Conservation (phyloP, 2,113 vertebrate species). For the Conger conger region DNA sequence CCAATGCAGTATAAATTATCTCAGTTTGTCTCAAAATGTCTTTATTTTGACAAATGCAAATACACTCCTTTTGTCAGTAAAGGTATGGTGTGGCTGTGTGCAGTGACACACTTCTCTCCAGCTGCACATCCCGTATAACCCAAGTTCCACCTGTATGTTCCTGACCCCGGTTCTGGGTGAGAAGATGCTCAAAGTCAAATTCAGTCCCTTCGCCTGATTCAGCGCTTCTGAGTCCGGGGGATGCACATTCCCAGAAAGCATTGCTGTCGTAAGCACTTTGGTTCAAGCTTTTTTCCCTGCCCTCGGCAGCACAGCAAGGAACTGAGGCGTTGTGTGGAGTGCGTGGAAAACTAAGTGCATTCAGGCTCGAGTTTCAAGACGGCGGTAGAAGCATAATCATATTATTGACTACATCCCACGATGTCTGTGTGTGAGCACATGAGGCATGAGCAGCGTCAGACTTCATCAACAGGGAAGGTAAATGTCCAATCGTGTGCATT, state of each 20-base stretch:
- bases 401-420: neutral
- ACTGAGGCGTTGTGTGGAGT: constrained; percentile 47
- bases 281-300: constrained; percentile 23
- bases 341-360: neutral
- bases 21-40: neutral
- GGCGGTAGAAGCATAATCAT: neutral
- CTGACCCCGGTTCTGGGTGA: neutral
- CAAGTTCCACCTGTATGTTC: neutral
- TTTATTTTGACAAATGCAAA: neutral
- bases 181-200: neutral
- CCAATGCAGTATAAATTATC: neutral
- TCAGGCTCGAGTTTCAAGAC: neutral
- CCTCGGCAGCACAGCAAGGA: constrained; percentile 34
- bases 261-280: constrained; percentile 14
- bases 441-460: neutral
- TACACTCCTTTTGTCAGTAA: neutral
- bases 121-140: neutral
- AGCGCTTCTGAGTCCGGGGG: constrained; percentile 31
- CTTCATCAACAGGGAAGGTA: neutral
- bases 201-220: constrained; percentile 19
- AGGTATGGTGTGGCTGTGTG: neutral
- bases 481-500: neutral
- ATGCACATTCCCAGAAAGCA: constrained; percentile 27
- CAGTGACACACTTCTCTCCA: neutral
- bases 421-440: neutral